Percentiles rank a stretch among this genome's conserved stretches.
Conservation (phyloP, 2,888 invertebrate species). For the Thera obeliscata region DNA sequence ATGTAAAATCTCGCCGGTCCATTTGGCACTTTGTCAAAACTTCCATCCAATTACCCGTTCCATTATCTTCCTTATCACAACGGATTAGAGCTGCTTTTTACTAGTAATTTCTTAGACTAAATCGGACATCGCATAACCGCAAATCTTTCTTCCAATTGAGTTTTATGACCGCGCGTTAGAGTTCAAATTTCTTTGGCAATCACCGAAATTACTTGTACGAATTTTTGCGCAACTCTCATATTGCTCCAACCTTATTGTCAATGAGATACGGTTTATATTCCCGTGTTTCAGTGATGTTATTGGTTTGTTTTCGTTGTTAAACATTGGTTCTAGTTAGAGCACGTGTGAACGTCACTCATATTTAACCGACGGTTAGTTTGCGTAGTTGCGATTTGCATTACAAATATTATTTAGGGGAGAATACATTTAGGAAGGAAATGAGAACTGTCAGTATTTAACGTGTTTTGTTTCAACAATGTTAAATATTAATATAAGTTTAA, state of each 20-base stretch:
- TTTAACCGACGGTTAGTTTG: slow-evolving; percentile 29
- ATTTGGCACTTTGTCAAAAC: slow-evolving; percentile 44
- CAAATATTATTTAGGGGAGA: slow-evolving; percentile 13
- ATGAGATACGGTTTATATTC: slow-evolving; percentile 6
- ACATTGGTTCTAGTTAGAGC: slow-evolving; percentile 19
- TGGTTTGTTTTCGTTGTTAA: slow-evolving; percentile 15
- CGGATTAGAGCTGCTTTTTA: slow-evolving; percentile 24
- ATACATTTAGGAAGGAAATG: slow-evolving; percentile 15
- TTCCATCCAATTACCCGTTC: slow-evolving; percentile 26
- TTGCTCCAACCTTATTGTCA: background rate
- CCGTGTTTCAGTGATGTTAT: background rate
- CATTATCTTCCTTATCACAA: slow-evolving; percentile 29
- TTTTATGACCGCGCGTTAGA: slow-evolving; percentile 32
- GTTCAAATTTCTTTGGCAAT: slow-evolving; percentile 41
- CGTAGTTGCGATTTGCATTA: slow-evolving; percentile 21
- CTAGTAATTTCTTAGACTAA: slow-evolving; percentile 24
- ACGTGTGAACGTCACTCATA: slow-evolving; percentile 26
- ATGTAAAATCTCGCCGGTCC: slow-evolving; percentile 38
- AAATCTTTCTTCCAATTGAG: slow-evolving; percentile 39
- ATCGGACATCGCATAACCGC: slow-evolving; percentile 34
- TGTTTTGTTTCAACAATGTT: background rate
- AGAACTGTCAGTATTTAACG: background rate
- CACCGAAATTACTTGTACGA: slow-evolving; percentile 18
- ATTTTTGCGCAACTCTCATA: background rate
- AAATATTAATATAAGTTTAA: background rate